Conservation (phyloP, 2,888 invertebrate species). For the Lasioglossum pauxillum region DNA sequence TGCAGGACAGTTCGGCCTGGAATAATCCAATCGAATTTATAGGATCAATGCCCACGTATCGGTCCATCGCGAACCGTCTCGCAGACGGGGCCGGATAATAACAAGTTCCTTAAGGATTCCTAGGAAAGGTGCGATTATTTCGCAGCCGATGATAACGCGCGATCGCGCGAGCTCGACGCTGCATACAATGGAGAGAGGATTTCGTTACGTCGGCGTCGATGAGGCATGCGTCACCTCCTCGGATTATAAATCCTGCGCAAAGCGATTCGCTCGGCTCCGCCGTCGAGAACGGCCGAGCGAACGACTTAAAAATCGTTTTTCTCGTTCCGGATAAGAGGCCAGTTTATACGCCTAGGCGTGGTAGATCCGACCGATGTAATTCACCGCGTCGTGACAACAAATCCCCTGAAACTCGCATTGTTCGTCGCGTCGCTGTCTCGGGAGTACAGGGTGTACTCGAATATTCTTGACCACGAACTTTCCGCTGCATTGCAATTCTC, state of each 20-base stretch:
- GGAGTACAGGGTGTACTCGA: constrained; percentile 26
- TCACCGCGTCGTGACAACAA: constrained; percentile 47
- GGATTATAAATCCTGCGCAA: constrained; percentile 49
- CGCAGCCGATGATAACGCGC: constrained; percentile 27
- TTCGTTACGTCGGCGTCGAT: constrained; percentile 41
- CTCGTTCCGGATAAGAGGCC: constrained; percentile 54
- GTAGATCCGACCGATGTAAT: constrained; percentile 62
- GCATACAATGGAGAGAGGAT: constrained; percentile 31
- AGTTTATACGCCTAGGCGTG: constrained; percentile 63
- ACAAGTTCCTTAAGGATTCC: constrained; percentile 37
- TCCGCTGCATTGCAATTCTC: too few relatives aligned
- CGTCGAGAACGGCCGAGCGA: constrained; percentile 1
- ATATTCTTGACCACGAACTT: not conserved
- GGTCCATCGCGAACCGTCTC: constrained; percentile 8
- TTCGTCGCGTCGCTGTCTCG: constrained; percentile 43
- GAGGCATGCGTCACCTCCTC: constrained; percentile 49
- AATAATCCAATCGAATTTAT: not conserved
- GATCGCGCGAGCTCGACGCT: constrained; percentile 20
- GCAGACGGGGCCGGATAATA: constrained; percentile 35
- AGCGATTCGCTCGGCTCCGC: constrained; percentile 39
- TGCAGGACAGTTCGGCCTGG: not conserved
- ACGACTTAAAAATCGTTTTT: constrained; percentile 59
- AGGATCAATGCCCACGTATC: constrained; percentile 6
- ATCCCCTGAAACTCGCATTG: constrained; percentile 61
- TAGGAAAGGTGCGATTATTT: constrained; percentile 42